Conservation (phyloP, 2,113 vertebrate species). For the Lipophrys pholis region DNA sequence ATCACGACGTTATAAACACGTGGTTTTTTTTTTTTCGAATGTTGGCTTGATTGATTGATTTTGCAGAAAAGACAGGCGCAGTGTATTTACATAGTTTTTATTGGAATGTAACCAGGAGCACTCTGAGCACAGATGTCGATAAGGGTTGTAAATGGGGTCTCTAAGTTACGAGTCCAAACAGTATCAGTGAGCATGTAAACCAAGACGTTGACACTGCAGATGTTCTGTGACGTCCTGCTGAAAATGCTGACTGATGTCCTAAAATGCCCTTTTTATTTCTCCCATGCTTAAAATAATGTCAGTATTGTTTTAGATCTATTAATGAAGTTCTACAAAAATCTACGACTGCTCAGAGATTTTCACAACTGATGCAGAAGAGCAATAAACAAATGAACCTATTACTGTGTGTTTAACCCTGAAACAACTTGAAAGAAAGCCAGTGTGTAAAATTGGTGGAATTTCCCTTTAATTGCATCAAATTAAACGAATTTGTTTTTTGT, state of each 20-base stretch:
- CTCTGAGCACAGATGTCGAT: constrained; percentile 2
- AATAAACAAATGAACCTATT: too few species aligned
- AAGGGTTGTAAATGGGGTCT: neutral
- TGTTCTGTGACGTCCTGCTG: constrained; percentile 26
- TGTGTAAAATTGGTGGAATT: neutral
- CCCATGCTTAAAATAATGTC: neutral
- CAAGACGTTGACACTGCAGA: constrained; percentile 46
- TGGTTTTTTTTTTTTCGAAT: neutral
- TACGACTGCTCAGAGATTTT: too few species aligned
- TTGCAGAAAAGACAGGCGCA: neutral
- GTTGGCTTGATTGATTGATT: constrained; percentile 1
- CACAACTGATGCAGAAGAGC: too few species aligned
- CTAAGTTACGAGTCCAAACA: neutral
- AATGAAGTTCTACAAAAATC: too few species aligned
- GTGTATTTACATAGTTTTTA: constrained; percentile 31
- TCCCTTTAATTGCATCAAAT: neutral
- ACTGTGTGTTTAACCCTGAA: neutral
- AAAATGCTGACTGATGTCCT: constrained; percentile 14
- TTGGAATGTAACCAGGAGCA: constrained; percentile 25
- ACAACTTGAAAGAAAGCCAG: neutral
- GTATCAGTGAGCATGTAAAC: constrained; percentile 1
- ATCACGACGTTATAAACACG: constrained; percentile 1
- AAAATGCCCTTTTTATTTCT: constrained; percentile 1
- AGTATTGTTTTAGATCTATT: neutral
- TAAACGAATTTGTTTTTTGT: neutral